Base-by-base conservation (phyloP, 2,797 vertebrate species). In the Sphenodon punctatus region DNA sequence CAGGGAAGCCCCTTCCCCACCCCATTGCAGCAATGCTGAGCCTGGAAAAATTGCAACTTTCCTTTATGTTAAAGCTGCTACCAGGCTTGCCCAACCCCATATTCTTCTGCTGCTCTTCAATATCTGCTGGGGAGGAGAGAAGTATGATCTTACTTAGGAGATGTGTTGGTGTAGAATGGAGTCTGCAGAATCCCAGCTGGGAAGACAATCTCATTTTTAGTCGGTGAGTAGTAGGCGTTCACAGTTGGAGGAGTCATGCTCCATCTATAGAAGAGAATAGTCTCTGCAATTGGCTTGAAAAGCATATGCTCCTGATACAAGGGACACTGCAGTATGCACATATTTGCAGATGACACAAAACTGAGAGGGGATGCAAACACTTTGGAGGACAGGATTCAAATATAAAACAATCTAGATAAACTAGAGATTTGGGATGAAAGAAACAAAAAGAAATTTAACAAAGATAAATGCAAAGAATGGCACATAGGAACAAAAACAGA, bases 171-270 rank as follows among this genome's bases (percentile, higher is more conserved):
- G 68, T 98, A 99, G 92, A 99, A 99, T 0, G 98, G 98, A 10
- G 98, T 96, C 93, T 99, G 98, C 41, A 99, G 97, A 78, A 99
- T 99, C 41, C 99, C 99, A 0, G 98, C 99, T 0, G 99, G 98
- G 82, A 99, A 97, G 78, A 99, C 98, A 2, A 99, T 99, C 95
- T 99, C 98, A 0, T 99, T 99, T 96, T 99, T 99, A 80, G 98
- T 99, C 34, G 98, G 98, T 6, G 98, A 99, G 91, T 99, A 99
- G 94, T 99, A 99, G 0, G 99, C 98, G 0, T 99, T 99, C 84
- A 99, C 99, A 0, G 99, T 98, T 0, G 98, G 97, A 2, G 99
- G 99, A 0, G 99, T 99, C 98, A 99, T 99, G 91, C 98, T 99
- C 98, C 99, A 99, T 94, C 99, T 99, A 95, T 16, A 67, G 43